phyloP scores from a whole-genome alignment of 2,888 invertebrate genomes.

The Eupithecia exiguata region DNA sequence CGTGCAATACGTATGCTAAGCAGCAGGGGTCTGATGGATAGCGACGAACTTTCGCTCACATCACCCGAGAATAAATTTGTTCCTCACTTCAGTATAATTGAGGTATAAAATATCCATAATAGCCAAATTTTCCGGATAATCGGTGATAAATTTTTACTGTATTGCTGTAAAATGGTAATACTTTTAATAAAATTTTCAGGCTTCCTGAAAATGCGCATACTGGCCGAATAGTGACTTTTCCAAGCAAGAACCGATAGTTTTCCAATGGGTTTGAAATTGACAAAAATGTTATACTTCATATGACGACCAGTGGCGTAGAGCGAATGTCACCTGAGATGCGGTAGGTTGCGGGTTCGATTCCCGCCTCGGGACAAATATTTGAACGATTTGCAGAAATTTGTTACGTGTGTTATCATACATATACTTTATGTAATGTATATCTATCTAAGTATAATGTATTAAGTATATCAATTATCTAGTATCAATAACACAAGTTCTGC shows the following conservation, averaged over 20 bases:
- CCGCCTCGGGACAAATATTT: too few species aligned
- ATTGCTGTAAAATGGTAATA: slow-evolving; percentile 15
- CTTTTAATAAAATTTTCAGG: not conserved
- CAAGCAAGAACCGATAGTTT: not conserved
- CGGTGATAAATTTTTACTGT: slow-evolving; percentile 28
- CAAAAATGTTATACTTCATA: too few species aligned
- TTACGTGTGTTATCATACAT: too few species aligned
- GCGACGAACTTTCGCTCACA: slow-evolving; percentile 49
- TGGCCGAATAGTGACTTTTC: not conserved
- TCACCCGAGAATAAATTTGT: slow-evolving; percentile 41
- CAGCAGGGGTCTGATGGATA: slow-evolving; percentile 63
- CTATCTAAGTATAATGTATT: too few species aligned
- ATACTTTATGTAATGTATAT: too few species aligned
- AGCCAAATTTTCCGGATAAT: slow-evolving; percentile 36
- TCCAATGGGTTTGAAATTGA: not conserved
- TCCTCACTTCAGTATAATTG: slow-evolving; percentile 21
- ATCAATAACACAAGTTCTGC: too few species aligned
- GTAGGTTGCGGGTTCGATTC: too few species aligned
- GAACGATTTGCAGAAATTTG: too few species aligned
- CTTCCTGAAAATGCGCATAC: not conserved
- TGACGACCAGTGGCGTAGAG: too few species aligned
- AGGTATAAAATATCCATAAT: slow-evolving; percentile 41
- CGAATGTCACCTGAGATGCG: too few species aligned
- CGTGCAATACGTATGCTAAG: slow-evolving; percentile 73
- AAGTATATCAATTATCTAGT: too few species aligned